Base-by-base conservation (phyloP, 1,140 invertebrate genomes). In the Drosophila pachea region DNA sequence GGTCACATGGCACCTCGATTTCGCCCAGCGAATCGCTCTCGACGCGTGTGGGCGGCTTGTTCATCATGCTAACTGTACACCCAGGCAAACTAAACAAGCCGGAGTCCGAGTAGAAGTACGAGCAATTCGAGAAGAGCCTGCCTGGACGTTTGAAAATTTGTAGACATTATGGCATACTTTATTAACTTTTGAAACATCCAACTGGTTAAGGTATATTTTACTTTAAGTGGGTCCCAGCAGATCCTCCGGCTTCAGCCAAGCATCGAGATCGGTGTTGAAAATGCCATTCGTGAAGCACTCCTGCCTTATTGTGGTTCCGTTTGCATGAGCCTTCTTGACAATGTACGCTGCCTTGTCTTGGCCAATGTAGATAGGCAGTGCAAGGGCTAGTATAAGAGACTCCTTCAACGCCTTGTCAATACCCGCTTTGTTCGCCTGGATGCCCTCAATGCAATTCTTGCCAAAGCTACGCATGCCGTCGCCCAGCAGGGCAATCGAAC, bases 381-480 rank as follows among this genome's bases (percentile, higher is more conserved):
- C 97, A 4, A 98, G 99, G 35, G 99, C 98, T 66, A 99, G 91
- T 97, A 99, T 99, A 32, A 99, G 92, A 48, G 97, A 99, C 89
- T 99, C 96, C 68, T 95, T 93, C 88, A 98, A 91, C 14, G 96
- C 92, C 88, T 95, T 33, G 0, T 40, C 7, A 0, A 99, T 97
- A 45, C 93, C 92, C 0, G 93, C 93, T 36, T 88, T 90, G 90
- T 99, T 99, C 0, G 97, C 93, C 65, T 92, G 88, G 74, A 99
- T 99, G 31, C 97, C 98, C 45, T 92, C 91, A 0, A 99, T 95
- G 89, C 99, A 99, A 87, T 99, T 95, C 55, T 94, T 93, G n/a
- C 96, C 95, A 89, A 99, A 99, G 2, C 95, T 94, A 14, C 93
- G 90, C 73, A 92, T 92, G 42, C 94, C 93, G 89, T 99, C 97